Evolutionary conservation across 2,797 vertebrate species (phyloP), one percentile per base, ranked within the genome.

Genomic region (Xiphorhynchus erythropygius): DNA sequence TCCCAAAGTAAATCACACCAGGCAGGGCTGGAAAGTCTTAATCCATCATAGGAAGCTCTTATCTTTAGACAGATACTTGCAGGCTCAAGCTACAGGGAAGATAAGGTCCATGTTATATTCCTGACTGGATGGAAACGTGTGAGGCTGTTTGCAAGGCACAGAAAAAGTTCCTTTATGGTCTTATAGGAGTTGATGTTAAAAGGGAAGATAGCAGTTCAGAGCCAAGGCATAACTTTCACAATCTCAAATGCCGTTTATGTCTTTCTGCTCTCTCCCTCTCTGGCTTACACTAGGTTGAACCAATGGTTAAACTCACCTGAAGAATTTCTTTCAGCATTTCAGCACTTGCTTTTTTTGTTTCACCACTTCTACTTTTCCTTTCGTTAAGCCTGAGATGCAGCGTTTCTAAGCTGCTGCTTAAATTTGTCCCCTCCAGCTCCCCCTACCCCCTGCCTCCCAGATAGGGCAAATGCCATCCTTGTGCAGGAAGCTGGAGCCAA

Each of bases 1-100:
- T 88, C 85, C 77, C 56, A 30, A 64, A 70, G 87, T 94, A 96
- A 97, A 96, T 91, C 94, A 90, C 27, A 63, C 63, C 37, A 90
- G 76, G 37, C 63, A 85, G 91, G 81, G 63, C 73, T 94, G 83
- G 70, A 91, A 91, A 91, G 35, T 59, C 89, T 85, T 94, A 88
- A 90, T 96, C 81, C 55, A 52, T 96, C 89, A 92, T 9, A 50
- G 68, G 27, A 77, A 77, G 53, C 63, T 73, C 84, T 89, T 93
- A 90, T 91, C 87, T 92, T 63, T 62, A 84, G 87, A 50, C 39
- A 73, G 55, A 56, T 35, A 74, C 27, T 39, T 67, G 47, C 70
- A 93, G 83, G 52, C 80, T 86, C 74, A 50, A 35, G n/a, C 79
- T 82, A 60, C n/a, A 69, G 33, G 37, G 57, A 57, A 78, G 90